Evolutionary conservation across 2,113 vertebrate genomes (phyloP).

Genomic region (Halcyon senegalensis): DNA sequence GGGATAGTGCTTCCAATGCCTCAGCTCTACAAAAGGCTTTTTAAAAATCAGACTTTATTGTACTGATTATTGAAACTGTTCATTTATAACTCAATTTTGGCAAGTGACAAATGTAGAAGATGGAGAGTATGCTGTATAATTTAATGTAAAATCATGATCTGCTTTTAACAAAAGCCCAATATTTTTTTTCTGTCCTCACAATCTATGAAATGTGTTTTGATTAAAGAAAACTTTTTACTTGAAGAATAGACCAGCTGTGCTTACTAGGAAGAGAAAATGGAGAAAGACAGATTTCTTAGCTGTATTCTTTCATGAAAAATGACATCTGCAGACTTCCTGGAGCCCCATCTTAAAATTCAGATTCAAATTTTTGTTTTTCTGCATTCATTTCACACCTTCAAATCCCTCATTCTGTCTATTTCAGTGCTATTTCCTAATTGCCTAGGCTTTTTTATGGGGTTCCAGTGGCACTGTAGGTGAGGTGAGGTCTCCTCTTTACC

Average conservation of each 20-base stretch:
- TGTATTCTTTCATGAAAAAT: constrained; percentile 20
- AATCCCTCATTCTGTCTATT: not conserved
- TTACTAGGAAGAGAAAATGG: constrained; percentile 29
- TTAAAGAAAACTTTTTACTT: constrained; percentile 34
- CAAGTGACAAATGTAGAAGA: constrained; percentile 38
- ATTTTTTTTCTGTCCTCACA: constrained; percentile 24
- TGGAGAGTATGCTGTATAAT: constrained; percentile 18
- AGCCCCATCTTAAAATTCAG: not conserved
- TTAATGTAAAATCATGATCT: constrained; percentile 37
- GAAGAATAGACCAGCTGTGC: constrained; percentile 61
- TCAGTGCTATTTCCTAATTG: not conserved
- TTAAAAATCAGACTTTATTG: constrained; percentile 62
- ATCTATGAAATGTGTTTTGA: constrained; percentile 45
- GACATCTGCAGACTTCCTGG: constrained; percentile 36
- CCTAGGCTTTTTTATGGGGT: not conserved
- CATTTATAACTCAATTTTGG: constrained; percentile 65
- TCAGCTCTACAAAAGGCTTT: constrained; percentile 35
- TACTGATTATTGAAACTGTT: constrained; percentile 60
- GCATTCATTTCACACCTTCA: not conserved
- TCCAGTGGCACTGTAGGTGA: not conserved
- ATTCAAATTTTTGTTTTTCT: not conserved
- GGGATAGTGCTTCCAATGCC: not conserved
- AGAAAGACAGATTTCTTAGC: constrained; percentile 23
- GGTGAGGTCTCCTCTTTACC: not conserved
- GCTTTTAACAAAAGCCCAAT: constrained; percentile 36